Conservation (phyloP, 92 coral and sea anemone species). For the Zoanthus solanderi region DNA sequence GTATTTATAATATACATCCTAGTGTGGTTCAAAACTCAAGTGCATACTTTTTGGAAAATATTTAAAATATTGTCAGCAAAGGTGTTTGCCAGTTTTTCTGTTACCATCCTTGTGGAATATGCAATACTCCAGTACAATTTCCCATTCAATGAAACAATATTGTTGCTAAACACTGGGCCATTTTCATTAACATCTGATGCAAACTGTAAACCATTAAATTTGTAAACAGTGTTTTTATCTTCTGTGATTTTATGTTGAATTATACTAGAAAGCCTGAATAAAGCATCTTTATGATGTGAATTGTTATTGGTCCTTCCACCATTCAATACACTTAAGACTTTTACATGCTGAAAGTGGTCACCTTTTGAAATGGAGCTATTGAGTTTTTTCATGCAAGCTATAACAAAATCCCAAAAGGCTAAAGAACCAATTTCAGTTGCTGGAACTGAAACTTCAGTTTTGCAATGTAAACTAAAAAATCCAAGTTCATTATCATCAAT, state of each 20-base stretch:
- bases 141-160: conserved; percentile 71
- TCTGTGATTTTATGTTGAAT: conserved; percentile 55
- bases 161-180: conserved; percentile 85
- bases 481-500: conserved; percentile 62
- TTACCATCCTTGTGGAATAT: conserved; percentile 72
- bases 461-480: conserved; percentile 62
- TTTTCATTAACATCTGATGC: conserved; percentile 68
- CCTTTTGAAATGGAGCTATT: conserved; percentile 61
- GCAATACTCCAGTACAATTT: conserved; percentile 73
- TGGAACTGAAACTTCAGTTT: conserved; percentile 58
- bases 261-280: conserved; percentile 69
- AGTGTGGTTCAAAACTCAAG: not conserved
- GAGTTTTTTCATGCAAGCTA: conserved; percentile 59
- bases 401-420: conserved; percentile 77
- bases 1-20: no score
- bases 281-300: conserved; percentile 38
- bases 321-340: conserved; percentile 56
- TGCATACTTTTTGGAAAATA: conserved; percentile 34
- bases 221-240: conserved; percentile 17
- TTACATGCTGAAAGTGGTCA: conserved; percentile 58
- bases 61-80: conserved; percentile 71
- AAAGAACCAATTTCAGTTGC: conserved; percentile 21
- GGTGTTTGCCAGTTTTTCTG: conserved; percentile 63
- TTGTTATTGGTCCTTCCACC: not conserved
- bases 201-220: conserved; percentile 71